Conservation (phyloP, 2,113 vertebrate genomes). For the Nanorana parkeri region DNA sequence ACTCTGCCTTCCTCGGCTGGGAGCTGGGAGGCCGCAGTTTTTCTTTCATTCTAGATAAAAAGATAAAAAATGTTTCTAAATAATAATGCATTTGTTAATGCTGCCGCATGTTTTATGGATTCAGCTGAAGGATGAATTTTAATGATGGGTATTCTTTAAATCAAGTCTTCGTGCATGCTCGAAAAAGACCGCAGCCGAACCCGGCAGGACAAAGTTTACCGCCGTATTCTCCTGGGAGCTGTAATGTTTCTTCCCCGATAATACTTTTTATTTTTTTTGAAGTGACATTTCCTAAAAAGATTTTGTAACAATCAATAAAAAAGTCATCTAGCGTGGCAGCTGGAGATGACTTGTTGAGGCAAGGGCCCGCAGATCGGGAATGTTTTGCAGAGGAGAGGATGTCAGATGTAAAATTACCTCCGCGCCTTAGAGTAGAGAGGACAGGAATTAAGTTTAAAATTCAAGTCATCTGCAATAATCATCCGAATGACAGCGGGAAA, state of each 20-base stretch:
- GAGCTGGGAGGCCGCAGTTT: too few relatives aligned
- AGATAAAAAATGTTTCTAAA: too few relatives aligned
- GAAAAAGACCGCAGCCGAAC: too few relatives aligned
- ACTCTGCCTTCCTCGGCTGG: too few relatives aligned
- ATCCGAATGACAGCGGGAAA: neutral
- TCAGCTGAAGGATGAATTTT: too few relatives aligned
- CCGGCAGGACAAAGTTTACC: neutral
- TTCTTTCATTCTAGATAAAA: too few relatives aligned
- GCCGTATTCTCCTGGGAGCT: neutral
- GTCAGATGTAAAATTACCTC: slow-evolving; percentile 8
- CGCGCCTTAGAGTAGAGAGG: neutral
- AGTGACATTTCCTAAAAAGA: slow-evolving; percentile 14
- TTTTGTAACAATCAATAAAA: slow-evolving; percentile 55
- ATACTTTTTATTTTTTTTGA: slow-evolving; percentile 23
- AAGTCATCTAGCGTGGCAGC: slow-evolving; percentile 42
- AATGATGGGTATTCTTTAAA: too few relatives aligned
- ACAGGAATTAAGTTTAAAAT: slow-evolving; percentile 15
- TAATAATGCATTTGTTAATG: too few relatives aligned
- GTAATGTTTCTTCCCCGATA: too few relatives aligned
- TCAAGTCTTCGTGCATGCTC: too few relatives aligned
- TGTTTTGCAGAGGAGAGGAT: neutral
- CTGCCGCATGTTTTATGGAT: too few relatives aligned
- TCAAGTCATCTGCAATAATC: neutral
- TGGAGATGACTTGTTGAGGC: slow-evolving; percentile 47
- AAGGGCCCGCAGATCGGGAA: neutral